Base-by-base conservation (phyloP, 2,113 vertebrate genomes). In the Pholis gunnellus region DNA sequence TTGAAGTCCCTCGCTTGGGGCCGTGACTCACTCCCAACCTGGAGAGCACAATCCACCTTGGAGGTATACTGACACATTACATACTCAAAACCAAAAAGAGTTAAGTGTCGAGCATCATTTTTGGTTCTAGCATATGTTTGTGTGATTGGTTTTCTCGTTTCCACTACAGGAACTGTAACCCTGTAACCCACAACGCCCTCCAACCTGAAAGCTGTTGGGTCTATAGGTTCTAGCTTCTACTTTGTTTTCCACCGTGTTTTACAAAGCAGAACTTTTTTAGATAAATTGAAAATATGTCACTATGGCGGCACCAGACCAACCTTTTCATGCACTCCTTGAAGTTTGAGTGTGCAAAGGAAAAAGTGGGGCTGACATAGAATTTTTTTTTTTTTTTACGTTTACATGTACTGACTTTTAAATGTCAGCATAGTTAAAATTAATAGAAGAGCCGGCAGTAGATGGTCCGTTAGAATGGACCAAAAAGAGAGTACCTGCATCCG, bases 381-480 rank as follows among this genome's bases (percentile, higher is more conserved):
- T 42, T 13, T 8, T 61, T 31, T 31, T 40, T 40, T 11, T 8
- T 61, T 59, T 59, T 59, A 61, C 59, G 17, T 61, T 61, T 34
- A 10, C 29, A 61, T 61, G 59, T 9, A 31, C 17, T n/a, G 36
- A 65, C 63, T 65, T 65, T 65, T 40, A 65, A 65, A 65, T 65
- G 63, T 65, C 42, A 67, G 65, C 2, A 9, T 29, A 4, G 40
- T 67, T 67, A 38, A 44, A 22, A 69, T 34, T 10, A 48, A 46
- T 29, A 29, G 14, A 68, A 29, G 65, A 68, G 4, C 25, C 42
- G 8, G 22, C 34, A 64, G 38, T 44, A 8, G 15, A 18, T 2
- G 25, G 63, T 6, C 34, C 34, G 3, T 13, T 11, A 42, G 11
- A 15, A 25, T 18, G 15, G 9, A 18, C 40, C 4, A 29, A 46